These are phyloP conservation scores for Smutsia gigantea DNA, from an alignment of 2,797 vertebrate genomes.

Conservation along the genomic window DNA sequence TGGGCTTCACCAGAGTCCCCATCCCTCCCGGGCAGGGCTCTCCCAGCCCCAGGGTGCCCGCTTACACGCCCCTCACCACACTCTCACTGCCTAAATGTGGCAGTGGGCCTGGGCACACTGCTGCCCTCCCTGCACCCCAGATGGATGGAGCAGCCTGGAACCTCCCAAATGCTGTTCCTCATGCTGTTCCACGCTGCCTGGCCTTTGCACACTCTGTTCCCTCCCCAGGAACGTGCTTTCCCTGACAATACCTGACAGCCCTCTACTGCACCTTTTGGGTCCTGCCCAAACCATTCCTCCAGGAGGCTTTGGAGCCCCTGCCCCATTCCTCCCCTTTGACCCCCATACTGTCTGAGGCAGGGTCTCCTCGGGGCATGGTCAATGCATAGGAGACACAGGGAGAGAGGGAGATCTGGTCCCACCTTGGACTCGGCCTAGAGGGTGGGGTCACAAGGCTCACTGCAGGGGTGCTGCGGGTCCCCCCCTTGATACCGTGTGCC, in stretches of 20 bases:
- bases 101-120: too few species aligned
- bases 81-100: rapidly evolving
- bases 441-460: background rate
- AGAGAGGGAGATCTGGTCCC: background rate
- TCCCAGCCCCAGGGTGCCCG: too few species aligned
- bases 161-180: background rate
- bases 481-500: background rate
- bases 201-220: background rate
- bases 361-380: background rate
- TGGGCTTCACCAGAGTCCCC: too few species aligned
- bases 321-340: too few species aligned
- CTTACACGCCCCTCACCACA: rapidly evolving
- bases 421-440: background rate
- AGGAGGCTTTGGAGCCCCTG: rapidly evolving
- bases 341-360: background rate
- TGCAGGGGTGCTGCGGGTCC: background rate
- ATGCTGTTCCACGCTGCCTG: rapidly evolving
- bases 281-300: background rate
- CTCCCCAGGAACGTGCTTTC: too few species aligned
- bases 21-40: background rate
- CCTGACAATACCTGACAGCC: rapidly evolving
- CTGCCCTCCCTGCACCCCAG: background rate
- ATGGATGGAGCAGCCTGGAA: rapidly evolving
- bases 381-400: background rate
- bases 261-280: background rate